phyloP scores from a whole-genome alignment of 2,113 vertebrate genomes.

The Siniperca chuatsi region DNA sequence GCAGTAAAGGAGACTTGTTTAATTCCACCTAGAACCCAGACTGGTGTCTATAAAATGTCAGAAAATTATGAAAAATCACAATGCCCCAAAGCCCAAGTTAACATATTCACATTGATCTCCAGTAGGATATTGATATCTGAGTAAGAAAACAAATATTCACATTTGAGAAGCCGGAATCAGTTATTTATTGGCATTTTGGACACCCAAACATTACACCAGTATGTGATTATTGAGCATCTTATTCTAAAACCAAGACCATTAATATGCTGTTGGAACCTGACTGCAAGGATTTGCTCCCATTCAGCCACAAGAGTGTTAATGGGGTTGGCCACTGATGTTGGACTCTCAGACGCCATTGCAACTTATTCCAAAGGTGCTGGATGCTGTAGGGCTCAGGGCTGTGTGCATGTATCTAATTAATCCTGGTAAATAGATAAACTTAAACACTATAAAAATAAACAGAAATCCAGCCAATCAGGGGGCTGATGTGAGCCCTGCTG shows the following conservation, averaged over 20 bases:
- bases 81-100: not conserved
- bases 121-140: not conserved
- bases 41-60: not conserved
- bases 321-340: not conserved
- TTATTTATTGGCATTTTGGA: not conserved
- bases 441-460: constrained; percentile 7
- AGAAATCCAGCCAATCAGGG: constrained; percentile 8
- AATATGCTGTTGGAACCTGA: constrained; percentile 1
- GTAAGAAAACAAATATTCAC: not conserved
- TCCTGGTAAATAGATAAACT: constrained; percentile 13
- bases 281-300: constrained; percentile 4
- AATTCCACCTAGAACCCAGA: not conserved
- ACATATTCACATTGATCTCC: not conserved
- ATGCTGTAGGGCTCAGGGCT: constrained; percentile 4
- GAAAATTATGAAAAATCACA: not conserved
- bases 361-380: constrained; percentile 4
- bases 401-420: constrained; percentile 21
- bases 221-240: no score
- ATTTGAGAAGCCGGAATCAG: not conserved
- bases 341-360: not conserved
- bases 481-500: constrained; percentile 13
- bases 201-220: not conserved
- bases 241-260: constrained; percentile 4
- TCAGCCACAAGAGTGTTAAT: not conserved
- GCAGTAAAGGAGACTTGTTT: not conserved